Percentiles rank a stretch among this genome's conserved stretches.
Evolutionary conservation across 2,113 vertebrate species (phyloP).

Genomic region (Loxodonta africana): DNA sequence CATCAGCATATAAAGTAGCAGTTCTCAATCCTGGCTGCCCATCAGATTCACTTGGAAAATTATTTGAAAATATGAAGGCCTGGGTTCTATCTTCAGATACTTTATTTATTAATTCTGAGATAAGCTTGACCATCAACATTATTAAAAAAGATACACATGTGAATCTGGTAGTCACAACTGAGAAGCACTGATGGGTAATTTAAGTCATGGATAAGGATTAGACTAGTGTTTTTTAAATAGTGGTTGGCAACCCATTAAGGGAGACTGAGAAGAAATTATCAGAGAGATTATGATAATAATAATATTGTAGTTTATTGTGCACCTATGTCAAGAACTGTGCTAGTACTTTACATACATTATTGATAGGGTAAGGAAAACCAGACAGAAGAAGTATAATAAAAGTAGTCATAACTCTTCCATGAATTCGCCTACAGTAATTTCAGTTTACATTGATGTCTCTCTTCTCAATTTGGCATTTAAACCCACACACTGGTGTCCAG

Average conservation of each 20-base stretch:
- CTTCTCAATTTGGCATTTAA: background rate
- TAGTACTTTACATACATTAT: background rate
- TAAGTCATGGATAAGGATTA: background rate
- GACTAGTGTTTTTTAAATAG: conserved; percentile 30
- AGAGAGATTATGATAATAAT: conserved; percentile 8
- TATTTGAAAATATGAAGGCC: background rate
- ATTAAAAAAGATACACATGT: background rate
- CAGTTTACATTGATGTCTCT: background rate
- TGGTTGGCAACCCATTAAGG: background rate
- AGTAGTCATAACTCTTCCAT: background rate
- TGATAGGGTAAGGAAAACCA: background rate
- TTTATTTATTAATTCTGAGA: conserved; percentile 31
- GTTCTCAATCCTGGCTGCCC: background rate
- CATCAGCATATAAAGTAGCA: background rate
- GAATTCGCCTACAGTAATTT: background rate
- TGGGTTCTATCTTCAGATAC: background rate
- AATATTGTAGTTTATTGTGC: background rate
- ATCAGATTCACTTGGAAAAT: conserved; percentile 4
- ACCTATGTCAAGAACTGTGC: background rate
- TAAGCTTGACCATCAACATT: conserved; percentile 18
- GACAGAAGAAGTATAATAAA: background rate
- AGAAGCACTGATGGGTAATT: background rate
- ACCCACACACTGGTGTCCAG: too few species aligned
- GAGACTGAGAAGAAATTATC: conserved; percentile 18
- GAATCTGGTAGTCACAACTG: conserved; percentile 31